Conservation (phyloP, 2,888 invertebrate species). For the Conchocele bisecta region DNA sequence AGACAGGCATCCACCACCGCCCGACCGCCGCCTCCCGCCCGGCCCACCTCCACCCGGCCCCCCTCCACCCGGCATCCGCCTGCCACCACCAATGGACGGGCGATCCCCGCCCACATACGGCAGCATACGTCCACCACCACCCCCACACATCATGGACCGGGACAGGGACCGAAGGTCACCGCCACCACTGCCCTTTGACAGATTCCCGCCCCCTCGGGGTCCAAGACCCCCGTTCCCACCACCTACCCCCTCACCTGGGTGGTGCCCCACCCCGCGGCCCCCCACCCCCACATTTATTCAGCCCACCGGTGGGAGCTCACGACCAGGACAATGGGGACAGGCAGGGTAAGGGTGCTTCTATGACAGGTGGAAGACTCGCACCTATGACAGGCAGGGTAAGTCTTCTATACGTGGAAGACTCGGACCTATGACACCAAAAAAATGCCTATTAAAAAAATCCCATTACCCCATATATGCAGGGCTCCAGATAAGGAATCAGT, state of each 20-base stretch:
- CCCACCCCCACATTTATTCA: slow-evolving; percentile 55
- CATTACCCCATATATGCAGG: no score
- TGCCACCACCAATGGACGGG: slow-evolving; percentile 53
- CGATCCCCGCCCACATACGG: slow-evolving; percentile 65
- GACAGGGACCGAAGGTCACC: slow-evolving; percentile 70
- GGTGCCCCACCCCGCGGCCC: slow-evolving; percentile 44
- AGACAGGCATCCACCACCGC: slow-evolving; percentile 57
- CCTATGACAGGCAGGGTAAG: no score
- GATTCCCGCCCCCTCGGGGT: slow-evolving; percentile 58
- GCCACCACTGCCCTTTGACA: slow-evolving; percentile 65
- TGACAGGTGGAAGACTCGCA: no score
- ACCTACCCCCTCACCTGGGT: slow-evolving; percentile 55
- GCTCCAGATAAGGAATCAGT: no score
- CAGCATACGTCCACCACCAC: slow-evolving; percentile 52
- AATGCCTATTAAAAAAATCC: no score
- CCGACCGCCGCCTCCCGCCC: slow-evolving; percentile 51
- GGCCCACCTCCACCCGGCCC: slow-evolving; percentile 51
- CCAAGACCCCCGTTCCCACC: slow-evolving; percentile 57
- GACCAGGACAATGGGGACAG: slow-evolving; percentile 46
- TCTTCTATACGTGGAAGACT: no score
- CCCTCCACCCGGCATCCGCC: slow-evolving; percentile 57
- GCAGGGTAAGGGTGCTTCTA: slow-evolving; percentile 59
- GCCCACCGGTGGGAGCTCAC: slow-evolving; percentile 42
- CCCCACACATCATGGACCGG: slow-evolving; percentile 36
- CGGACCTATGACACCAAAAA: no score